Base-by-base conservation (phyloP, 2,888 invertebrate genomes). In the Eristalis tenax region DNA sequence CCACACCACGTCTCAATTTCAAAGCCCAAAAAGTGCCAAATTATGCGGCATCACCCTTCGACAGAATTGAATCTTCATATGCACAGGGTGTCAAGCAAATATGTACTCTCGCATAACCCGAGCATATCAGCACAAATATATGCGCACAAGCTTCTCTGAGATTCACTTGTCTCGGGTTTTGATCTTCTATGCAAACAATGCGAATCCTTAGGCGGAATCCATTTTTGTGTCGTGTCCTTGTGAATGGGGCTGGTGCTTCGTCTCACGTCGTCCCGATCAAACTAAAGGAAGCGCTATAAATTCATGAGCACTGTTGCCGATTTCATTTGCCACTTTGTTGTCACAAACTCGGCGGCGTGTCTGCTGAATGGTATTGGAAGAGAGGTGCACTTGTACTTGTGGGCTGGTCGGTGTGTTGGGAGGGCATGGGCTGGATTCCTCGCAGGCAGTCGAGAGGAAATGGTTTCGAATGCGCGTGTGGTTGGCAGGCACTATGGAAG, bases 131-230 rank as follows among this genome's bases (percentile, higher is more conserved):
- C 4, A 10, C 35, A 56, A 38, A 74, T 65, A 23, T 64, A 40
- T 74, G 64, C 56, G 26, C 56, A 74, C 73, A 22, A 63, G 73
- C 40, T 73, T 63, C 63, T 73, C 56, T 65, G n/a, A 64, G 74
- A 65, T 74, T 74, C 64, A 22, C 56, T 38, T 22, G 43, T 56
- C 56, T 74, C 64, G 64, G 56, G 26, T 74, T 74, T 65, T 64
- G 74, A 74, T 74, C 64, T 65, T 65, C 64, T 74, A 65, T 56
- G 64, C 65, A 74, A 74, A 74, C 74, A 56, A 23, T 74, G 22
- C n/a, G 50, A 35, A n/a, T 65, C 74, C 74, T 56, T 18, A 15
- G 23, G 56, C 1, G 23, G 56, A 8, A 35, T 15, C n/a, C 11
- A 26, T 4, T 23, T 26, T 26, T 59, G 43, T 1, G 13, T 4